A percentile compares a stretch with the other conserved stretches of the same genome.
Conservation (phyloP, 2,113 vertebrate species). For the Clarias macrocephalus region DNA sequence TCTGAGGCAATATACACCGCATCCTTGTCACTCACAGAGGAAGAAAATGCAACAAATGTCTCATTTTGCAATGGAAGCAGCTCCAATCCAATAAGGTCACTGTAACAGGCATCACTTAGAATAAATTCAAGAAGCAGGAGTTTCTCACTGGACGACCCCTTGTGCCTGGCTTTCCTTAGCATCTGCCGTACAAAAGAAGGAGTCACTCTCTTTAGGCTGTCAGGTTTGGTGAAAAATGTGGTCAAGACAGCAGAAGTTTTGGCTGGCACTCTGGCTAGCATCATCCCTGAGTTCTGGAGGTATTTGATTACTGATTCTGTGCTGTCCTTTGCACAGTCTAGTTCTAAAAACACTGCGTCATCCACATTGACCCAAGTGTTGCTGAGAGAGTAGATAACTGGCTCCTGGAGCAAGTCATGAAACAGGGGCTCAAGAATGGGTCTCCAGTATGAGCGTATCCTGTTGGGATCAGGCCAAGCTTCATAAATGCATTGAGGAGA, state of each 20-base stretch:
- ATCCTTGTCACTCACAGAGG: constrained; percentile 89
- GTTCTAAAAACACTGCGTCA: constrained; percentile 86
- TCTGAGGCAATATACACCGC: constrained; percentile 88
- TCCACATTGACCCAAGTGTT: constrained; percentile 83
- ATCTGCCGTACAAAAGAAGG: constrained; percentile 84
- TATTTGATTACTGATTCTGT: constrained; percentile 85
- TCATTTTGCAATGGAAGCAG: constrained; percentile 90
- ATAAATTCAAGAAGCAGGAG: constrained; percentile 87
- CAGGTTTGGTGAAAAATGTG: constrained; percentile 62
- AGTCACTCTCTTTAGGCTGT: constrained; percentile 81
- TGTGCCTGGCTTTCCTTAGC: constrained; percentile 81
- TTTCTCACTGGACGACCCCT: constrained; percentile 77
- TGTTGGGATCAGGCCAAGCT: constrained; percentile 86
- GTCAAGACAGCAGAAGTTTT: constrained; percentile 78
- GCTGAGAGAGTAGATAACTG: constrained; percentile 83
- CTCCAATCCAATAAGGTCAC: constrained; percentile 91
- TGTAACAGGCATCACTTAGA: constrained; percentile 86
- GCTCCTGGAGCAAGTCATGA: constrained; percentile 80
- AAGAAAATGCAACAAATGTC: constrained; percentile 85
- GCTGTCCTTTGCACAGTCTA: constrained; percentile 76
- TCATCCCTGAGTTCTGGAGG: constrained; percentile 91
- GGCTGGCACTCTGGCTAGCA: constrained; percentile 83
- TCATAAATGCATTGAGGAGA: constrained; percentile 79
- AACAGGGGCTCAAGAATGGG: constrained; percentile 87
- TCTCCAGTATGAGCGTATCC: constrained; percentile 84